Percentiles rank a stretch among this genome's conserved stretches.
These are phyloP conservation scores for Oegoconia quadripuncta DNA, from an alignment of 2,888 invertebrate species.

Conservation along the genomic window DNA sequence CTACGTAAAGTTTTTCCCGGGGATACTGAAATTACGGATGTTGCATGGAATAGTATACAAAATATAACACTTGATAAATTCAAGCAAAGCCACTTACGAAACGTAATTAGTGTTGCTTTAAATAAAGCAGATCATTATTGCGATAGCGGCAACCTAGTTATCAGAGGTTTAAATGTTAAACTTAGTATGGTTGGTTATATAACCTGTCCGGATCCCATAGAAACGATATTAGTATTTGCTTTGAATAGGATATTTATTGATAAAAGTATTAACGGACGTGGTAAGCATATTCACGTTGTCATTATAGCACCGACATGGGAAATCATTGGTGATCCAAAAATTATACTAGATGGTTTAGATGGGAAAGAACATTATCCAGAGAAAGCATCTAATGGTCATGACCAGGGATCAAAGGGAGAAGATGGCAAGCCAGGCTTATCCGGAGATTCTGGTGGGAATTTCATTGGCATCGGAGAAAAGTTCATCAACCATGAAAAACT, in stretches of 20 bases:
- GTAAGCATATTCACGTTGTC: not conserved
- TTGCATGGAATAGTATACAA: no score
- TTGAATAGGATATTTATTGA: not conserved
- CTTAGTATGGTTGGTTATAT: not conserved
- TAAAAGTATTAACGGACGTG: not conserved
- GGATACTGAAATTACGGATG: no score
- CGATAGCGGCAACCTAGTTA: not conserved
- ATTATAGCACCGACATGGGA: not conserved
- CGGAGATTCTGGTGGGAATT: not conserved
- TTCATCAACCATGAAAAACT: not conserved
- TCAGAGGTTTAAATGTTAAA: not conserved
- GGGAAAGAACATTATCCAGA: not conserved
- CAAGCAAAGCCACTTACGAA: no score
- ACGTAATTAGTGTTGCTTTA: no score
- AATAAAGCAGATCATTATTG: not conserved
- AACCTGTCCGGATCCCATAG: no score
- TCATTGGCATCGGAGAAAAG: not conserved
- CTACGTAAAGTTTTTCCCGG: no score
- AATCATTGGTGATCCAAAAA: not conserved
- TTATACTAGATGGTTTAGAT: not conserved
- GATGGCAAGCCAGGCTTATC: not conserved
- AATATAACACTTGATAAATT: no score
- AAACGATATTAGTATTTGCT: not conserved
- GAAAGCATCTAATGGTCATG: not conserved
- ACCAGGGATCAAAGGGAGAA: not conserved